These are phyloP conservation scores for Oreocharis arfaki DNA, from an alignment of 2,113 vertebrate genomes.

Conservation along the genomic window DNA sequence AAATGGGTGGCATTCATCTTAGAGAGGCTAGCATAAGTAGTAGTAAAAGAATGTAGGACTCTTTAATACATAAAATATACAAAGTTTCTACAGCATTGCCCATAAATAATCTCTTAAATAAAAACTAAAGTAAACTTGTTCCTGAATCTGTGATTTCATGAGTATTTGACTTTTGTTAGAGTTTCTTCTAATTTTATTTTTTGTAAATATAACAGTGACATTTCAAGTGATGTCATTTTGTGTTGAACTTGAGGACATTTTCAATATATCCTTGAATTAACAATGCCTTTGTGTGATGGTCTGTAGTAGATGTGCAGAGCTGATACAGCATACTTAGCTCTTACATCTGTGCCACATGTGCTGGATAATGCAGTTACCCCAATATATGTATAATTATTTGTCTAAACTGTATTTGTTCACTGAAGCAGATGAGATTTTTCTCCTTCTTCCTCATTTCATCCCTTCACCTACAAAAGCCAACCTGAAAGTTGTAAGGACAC, in stretches of 20 bases:
- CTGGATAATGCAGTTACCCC: background rate
- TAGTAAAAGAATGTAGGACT: background rate
- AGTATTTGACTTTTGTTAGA: background rate
- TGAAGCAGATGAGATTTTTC: background rate
- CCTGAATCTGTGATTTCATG: background rate
- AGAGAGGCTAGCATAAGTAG: background rate
- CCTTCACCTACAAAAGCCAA: background rate
- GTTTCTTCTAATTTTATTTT: background rate
- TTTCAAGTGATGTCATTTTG: background rate
- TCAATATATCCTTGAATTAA: background rate
- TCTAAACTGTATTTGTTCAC: background rate
- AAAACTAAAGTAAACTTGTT: background rate
- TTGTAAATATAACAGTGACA: background rate
- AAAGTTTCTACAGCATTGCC: background rate
- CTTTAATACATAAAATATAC: background rate
- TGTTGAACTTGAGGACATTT: background rate
- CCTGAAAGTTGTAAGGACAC: background rate
- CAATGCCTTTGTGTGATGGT: fast-evolving
- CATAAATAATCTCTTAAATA: background rate
- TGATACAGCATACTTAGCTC: background rate
- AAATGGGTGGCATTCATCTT: background rate
- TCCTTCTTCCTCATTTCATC: background rate
- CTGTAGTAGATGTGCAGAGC: background rate
- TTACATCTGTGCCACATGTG: background rate
- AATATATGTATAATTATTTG: background rate